Evolutionary conservation across 1,140 invertebrate species (phyloP).

Genomic region (Portunus trituberculatus): DNA sequence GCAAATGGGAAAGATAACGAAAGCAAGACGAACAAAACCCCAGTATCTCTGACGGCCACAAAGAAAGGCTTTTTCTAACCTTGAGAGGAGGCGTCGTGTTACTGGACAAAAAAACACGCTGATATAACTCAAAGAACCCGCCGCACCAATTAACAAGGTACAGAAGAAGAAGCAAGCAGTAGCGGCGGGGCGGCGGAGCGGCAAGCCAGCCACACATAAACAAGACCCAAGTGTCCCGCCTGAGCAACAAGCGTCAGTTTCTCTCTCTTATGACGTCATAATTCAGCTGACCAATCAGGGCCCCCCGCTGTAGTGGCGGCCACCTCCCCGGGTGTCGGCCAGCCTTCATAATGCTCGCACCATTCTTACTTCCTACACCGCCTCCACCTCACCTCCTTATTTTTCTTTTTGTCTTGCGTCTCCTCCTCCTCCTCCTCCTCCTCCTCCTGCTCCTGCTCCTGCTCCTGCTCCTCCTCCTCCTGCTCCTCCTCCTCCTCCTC

Average conservation of each 20-base stretch:
- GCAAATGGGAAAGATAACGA: no score
- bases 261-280: slow-evolving; percentile 67
- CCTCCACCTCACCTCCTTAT: neutral
- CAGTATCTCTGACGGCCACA: neutral
- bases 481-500: no score
- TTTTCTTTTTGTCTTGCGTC: neutral
- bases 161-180: slow-evolving; percentile 25
- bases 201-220: neutral
- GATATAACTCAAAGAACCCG: neutral
- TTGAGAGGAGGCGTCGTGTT: neutral
- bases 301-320: slow-evolving; percentile 56
- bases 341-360: neutral
- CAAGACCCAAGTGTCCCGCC: slow-evolving; percentile 13
- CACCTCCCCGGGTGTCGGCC: slow-evolving; percentile 45
- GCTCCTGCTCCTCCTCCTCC: no score
- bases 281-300: slow-evolving; percentile 70
- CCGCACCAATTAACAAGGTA: neutral
- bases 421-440: no score
- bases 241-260: slow-evolving; percentile 68
- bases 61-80: neutral
- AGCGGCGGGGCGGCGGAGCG: neutral
- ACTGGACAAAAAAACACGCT: neutral
- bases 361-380: neutral
- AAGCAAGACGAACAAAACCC: no score
- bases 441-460: no score